Base-by-base conservation (phyloP, 2,797 vertebrate genomes). In the Enteromius afrohamiltoni region DNA sequence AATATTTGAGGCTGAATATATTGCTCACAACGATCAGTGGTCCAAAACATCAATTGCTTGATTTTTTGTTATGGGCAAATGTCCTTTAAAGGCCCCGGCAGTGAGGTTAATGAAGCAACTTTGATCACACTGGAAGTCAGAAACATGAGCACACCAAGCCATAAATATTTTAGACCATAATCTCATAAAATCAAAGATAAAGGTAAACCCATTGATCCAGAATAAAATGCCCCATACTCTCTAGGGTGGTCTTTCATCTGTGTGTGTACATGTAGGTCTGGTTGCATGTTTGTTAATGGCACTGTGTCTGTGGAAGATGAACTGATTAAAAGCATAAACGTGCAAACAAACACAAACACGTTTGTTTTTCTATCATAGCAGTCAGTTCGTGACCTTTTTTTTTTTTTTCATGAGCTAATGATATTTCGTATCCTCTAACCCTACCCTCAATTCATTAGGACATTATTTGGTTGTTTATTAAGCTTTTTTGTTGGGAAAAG, bases 31-130 rank as follows among this genome's bases (percentile, higher is more conserved):
- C 64, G 31, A 77, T 68, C 51, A 68, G 64, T 23, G 34, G 47
- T 17, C 51, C 16, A 19, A 83, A 77, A 67, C 64, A 83, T 83
- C 74, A 83, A 47, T 49, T 77, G 23, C 51, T 75, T 37, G 47
- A 75, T 34, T 62, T 74, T 58, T 75, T 37, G 37, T 16, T 42
- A 65, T 51, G 73, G 26, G 73, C 29, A 60, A 73, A 49, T 60
- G 64, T 45, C 26, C 42, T 78, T 75, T 73, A 83, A 74, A 75
- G 73, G 21, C 51, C 34, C 23, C n/a, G 47, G 60, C 23, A 26
- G 23, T 76, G 82, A 84, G 80, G 75, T 47, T 82, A 86, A 83
- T 83, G 82, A 83, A 83, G 80, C 58, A 21, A 60, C 76, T 79
- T 79, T 79, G 75, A 86, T 79, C 85, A 83, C 62, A 79, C 62